Percentiles rank a stretch among this genome's conserved stretches.
Conservation (phyloP, 2,797 vertebrate species). For the Coracias cyanogaster region DNA sequence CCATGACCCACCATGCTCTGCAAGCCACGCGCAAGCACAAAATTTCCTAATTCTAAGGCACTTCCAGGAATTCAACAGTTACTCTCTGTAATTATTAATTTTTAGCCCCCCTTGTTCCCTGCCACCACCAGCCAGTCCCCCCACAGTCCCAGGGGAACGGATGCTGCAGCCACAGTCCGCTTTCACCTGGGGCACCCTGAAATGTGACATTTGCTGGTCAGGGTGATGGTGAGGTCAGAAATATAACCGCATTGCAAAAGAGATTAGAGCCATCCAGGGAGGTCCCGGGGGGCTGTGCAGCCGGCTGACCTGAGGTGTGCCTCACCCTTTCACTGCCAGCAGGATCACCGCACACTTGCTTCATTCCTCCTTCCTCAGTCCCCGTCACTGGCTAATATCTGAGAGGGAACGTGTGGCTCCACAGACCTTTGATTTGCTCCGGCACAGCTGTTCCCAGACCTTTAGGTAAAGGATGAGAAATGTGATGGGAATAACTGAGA, state of each 20-base stretch:
- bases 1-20: background rate
- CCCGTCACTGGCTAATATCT: accelerated
- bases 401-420: background rate
- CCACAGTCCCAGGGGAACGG: accelerated
- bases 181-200: background rate
- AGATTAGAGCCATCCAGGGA: constrained; percentile 51
- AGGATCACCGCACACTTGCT: background rate
- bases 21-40: accelerated
- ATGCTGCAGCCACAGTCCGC: accelerated
- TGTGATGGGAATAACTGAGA: background rate
- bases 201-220: background rate
- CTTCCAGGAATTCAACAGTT: background rate
- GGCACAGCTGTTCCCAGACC: constrained; percentile 51
- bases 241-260: constrained; percentile 7
- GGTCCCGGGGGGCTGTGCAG: background rate
- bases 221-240: constrained; percentile 30
- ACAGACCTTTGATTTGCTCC: constrained; percentile 9
- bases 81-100: background rate
- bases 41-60: background rate
- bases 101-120: background rate
- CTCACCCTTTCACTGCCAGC: constrained; percentile 54
- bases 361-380: background rate
- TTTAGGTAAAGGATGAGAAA: constrained; percentile 35
- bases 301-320: background rate
- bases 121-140: background rate